Conservation (phyloP, 2,888 invertebrate genomes). For the Lymantria monacha region DNA sequence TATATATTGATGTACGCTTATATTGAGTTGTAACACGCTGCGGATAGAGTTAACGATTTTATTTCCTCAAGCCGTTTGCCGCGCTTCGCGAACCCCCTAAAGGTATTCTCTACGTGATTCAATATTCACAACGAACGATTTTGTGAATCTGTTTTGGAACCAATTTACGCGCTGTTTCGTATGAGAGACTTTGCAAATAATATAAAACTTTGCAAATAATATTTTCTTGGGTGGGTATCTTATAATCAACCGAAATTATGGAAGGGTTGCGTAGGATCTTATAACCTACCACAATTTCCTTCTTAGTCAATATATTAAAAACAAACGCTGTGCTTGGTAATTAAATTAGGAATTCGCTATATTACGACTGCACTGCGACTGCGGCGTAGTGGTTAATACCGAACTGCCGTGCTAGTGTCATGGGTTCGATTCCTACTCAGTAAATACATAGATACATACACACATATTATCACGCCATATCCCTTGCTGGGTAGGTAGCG, state of each 20-base stretch:
- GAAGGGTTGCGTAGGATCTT: slow-evolving; percentile 43
- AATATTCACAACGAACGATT: slow-evolving; percentile 76
- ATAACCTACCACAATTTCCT: slow-evolving; percentile 46
- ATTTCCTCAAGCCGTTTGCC: slow-evolving; percentile 58
- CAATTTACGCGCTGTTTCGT: slow-evolving; percentile 60
- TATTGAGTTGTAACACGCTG: slow-evolving; percentile 67
- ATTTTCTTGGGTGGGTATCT: too few relatives aligned
- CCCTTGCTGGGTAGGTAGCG: too few relatives aligned
- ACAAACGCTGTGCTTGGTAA: too few relatives aligned
- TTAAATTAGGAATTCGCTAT: too few relatives aligned
- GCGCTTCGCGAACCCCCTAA: slow-evolving; percentile 67
- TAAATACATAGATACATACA: too few relatives aligned
- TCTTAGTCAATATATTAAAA: slow-evolving; percentile 4
- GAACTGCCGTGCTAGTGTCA: too few relatives aligned
- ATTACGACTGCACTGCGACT: too few relatives aligned
- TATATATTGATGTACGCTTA: slow-evolving; percentile 66
- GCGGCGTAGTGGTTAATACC: too few relatives aligned
- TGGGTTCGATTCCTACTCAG: too few relatives aligned
- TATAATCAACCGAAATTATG: too few relatives aligned
- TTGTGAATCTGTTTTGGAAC: slow-evolving; percentile 68
- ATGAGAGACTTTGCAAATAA: neutral
- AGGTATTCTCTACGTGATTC: slow-evolving; percentile 71
- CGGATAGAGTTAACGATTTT: slow-evolving; percentile 68
- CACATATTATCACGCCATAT: too few relatives aligned
- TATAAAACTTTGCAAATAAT: too few relatives aligned